Evolutionary conservation across 2,797 vertebrate genomes (phyloP).

Genomic region (Acanthiza pusilla): DNA sequence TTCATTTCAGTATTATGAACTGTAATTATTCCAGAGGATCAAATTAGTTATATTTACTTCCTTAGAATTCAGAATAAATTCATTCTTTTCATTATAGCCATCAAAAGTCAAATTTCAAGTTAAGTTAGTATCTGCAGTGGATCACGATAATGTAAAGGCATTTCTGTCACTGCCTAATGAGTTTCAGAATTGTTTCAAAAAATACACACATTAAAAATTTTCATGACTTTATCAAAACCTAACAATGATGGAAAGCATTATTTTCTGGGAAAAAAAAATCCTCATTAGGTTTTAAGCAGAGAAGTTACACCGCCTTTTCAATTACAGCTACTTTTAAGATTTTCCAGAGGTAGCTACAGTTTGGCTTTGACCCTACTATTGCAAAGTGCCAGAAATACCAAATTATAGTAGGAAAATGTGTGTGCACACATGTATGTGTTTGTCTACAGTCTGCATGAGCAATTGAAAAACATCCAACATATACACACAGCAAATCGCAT

Average conservation of each 20-base stretch:
- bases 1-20: background rate
- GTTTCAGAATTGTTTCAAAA: background rate
- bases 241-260: background rate
- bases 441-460: conserved; percentile 8
- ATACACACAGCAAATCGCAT: background rate
- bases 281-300: background rate
- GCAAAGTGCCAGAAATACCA: conserved; percentile 14
- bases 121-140: background rate
- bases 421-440: background rate
- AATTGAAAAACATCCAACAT: conserved; percentile 37
- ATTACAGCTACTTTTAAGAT: background rate
- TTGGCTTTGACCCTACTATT: background rate
- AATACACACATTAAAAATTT: background rate
- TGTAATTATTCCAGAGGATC: background rate
- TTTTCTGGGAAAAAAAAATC: background rate
- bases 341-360: conserved; percentile 41
- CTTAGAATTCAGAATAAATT: background rate
- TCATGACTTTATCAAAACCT: background rate
- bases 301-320: background rate
- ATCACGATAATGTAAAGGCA: accelerated
- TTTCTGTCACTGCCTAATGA: background rate
- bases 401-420: conserved; percentile 13
- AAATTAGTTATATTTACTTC: background rate
- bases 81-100: background rate
- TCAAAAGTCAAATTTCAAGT: background rate